phyloP scores from a whole-genome alignment of 2,888 invertebrate species.

The Nomada ferruginata region DNA sequence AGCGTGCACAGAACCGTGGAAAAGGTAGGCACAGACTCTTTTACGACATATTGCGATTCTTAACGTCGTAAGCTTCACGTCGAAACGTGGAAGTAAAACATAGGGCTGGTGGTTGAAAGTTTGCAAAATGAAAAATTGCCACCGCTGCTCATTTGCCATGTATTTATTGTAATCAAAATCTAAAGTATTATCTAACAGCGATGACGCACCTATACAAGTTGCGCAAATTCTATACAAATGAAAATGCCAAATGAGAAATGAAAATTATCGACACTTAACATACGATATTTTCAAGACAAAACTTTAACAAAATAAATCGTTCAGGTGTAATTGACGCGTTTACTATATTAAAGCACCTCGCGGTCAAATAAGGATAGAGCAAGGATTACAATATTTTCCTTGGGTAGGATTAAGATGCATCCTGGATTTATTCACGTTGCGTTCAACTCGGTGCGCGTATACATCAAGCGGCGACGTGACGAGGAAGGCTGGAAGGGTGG shows the following conservation, averaged over 20 bases:
- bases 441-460: slow-evolving; percentile 27
- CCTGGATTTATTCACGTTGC: slow-evolving; percentile 30
- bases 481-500: slow-evolving; percentile 28
- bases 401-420: slow-evolving; percentile 12
- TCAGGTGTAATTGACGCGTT: neutral
- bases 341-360: neutral
- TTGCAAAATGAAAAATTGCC: neutral
- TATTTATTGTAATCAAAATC: too few relatives aligned
- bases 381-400: neutral
- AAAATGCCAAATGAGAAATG: too few relatives aligned
- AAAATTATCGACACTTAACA: too few relatives aligned
- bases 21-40: neutral
- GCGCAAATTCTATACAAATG: too few relatives aligned
- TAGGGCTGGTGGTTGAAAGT: neutral
- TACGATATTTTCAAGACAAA: too few relatives aligned
- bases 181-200: too few relatives aligned
- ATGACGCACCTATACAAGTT: too few relatives aligned
- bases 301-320: too few relatives aligned
- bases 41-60: neutral
- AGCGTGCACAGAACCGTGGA: neutral
- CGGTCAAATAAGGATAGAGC: neutral
- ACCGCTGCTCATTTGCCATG: neutral
- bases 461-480: slow-evolving; percentile 42
- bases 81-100: neutral
- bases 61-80: neutral